Base-by-base conservation (phyloP, 2,113 vertebrate species). In the Probosciger aterrimus region DNA sequence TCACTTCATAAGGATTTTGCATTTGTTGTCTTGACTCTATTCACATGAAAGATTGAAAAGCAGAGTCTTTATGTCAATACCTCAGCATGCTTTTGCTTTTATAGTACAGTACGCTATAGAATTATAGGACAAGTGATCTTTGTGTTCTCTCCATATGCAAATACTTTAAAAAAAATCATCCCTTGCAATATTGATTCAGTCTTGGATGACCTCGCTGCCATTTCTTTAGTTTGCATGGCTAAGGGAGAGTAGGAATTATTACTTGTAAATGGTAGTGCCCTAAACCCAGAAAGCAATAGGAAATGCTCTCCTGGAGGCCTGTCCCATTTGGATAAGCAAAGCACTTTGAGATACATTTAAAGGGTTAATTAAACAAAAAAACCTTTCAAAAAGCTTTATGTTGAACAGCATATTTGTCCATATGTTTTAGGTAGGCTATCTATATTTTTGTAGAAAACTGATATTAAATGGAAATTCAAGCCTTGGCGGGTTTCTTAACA, bases 341-440 rank as follows among this genome's bases (percentile, higher is more conserved):
- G 10, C 28, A 12, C 18, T 86, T 65, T 1, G 5, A 60, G 24
- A 37, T 64, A 10, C 3, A 4, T 80, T 77, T n/a, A 68, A 93
- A 77, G 53, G 33, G 80, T 95, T 77, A 88, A 71, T 82, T 37
- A 35, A 28, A 27, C 33, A 43, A 47, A 63, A 62, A 41, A 25
- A 28, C 4, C 33, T n/a, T 27, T 70, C 18, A 4, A 47, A 50
- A 78, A 84, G 63, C 46, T 95, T 55, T n/a, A 63, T 28, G 62
- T 75, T 64, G 31, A 91, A 80, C 59, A 67, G 24, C 30, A 0
- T 91, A 82, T 89, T 78, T 91, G 81, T 68, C 95, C 94, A 95
- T 93, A 90, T 96, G 93, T 93, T 97, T 95, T 92, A 92, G 82
- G 87, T 95, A 82, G 24, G 37, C 50, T 94, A 88, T 95, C 92